Percentiles rank a stretch among this genome's conserved stretches.
phyloP scores from a whole-genome alignment of 2,888 invertebrate species.

The Macrophya annulata region DNA sequence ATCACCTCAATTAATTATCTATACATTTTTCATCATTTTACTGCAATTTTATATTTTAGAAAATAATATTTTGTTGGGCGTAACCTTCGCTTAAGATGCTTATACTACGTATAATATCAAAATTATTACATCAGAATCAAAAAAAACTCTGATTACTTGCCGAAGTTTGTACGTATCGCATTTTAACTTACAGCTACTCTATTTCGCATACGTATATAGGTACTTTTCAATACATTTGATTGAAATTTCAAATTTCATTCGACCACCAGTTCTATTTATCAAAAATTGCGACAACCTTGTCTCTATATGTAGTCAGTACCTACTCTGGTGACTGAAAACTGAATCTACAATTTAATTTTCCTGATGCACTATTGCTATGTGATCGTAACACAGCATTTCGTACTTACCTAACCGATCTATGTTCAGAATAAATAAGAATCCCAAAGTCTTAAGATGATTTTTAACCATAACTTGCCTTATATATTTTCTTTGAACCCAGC shows the following conservation, averaged over 20 bases:
- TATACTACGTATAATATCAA: not conserved
- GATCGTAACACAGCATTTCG: conserved; percentile 34
- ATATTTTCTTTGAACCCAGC: not conserved
- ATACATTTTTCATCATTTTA: not conserved
- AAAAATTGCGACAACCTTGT: conserved; percentile 49
- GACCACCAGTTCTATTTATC: not conserved
- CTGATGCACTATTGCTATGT: conserved; percentile 31
- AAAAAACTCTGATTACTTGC: not conserved
- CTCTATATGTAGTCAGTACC: conserved; percentile 23
- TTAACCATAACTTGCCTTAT: not conserved
- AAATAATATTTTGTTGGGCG: not conserved
- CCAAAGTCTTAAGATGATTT: not conserved
- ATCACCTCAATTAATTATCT: not conserved
- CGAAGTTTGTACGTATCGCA: not conserved
- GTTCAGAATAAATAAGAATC: not conserved
- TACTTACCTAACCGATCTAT: not conserved
- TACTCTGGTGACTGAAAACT: not conserved
- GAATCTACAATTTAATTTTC: not conserved
- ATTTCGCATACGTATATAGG: not conserved
- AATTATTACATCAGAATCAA: not conserved
- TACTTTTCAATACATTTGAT: not conserved
- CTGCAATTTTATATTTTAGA: not conserved
- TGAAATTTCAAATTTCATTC: not conserved
- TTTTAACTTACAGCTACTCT: not conserved
- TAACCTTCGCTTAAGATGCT: not conserved